Evolutionary conservation across 2,888 invertebrate genomes (phyloP), one percentile per base, ranked within the genome.

Genomic region (Drosophila villosipedis): DNA sequence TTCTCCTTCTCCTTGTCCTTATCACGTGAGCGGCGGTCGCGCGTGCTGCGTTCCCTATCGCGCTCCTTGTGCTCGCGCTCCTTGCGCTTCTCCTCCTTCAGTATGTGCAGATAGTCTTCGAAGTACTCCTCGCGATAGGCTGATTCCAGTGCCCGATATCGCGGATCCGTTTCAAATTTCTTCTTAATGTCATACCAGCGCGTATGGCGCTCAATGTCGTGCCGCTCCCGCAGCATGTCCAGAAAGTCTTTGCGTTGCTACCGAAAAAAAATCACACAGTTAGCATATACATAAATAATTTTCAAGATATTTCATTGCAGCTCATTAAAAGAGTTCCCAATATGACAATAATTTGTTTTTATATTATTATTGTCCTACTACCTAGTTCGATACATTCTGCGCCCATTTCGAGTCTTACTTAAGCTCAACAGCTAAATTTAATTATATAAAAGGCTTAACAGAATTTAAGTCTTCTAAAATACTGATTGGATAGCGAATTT

Each of bases 121-220:
- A 99, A 99, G 95, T 98, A 97, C 92, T 99, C 99, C 94, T 99
- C 99, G 19, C 98, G 94, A 67, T 97, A 94, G 3, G 96, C 95
- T 78, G 97, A 97, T 37, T 99, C 99, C 4, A 99, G 96, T 1
- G 97, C 96, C 91, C 98, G 97, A 94, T 98, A 99, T 39, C 99
- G 95, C 43, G 96, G 93, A 93, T 99, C 99, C 0, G 95, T 92
- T 90, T 99, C 98, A 35, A 99, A 94, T 90, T 97, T 97, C 94
- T 99, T 98, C 94, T 99, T 99, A 19, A 97, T 96, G 75, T 99
- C 98, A 65, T 96, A 95, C 99, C 99, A 99, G 67, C 98, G 96
- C 16, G 97, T 95, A 93, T 98, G 98, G 14, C 98, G 96, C 93
- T 98, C 98, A 65, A 99, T 96, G 66, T 96, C 96, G 84, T 96